phyloP scores from a whole-genome alignment of 2,113 vertebrate species.

The Catharus bicknelli region DNA sequence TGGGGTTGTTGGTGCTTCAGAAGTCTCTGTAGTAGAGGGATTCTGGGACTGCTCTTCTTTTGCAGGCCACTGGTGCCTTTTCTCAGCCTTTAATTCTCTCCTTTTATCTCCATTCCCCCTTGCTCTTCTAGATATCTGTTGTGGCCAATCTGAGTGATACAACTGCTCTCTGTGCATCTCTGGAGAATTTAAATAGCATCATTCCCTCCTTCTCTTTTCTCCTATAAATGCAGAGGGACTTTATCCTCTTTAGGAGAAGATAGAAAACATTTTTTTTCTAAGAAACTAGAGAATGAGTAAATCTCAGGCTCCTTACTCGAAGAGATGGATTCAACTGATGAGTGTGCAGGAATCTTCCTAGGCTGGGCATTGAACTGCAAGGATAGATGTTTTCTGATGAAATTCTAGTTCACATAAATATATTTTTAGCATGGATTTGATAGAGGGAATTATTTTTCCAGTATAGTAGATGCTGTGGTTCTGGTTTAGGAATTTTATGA shows the following conservation, averaged over 20 bases:
- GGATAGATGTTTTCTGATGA: background rate
- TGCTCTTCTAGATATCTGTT: background rate
- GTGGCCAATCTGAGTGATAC: background rate
- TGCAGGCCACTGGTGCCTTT: background rate
- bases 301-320: fast-evolving
- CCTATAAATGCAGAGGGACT: background rate
- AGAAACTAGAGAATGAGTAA: background rate
- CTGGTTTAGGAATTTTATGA: background rate
- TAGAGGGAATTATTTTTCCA: background rate
- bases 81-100: background rate
- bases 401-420: background rate
- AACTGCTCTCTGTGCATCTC: background rate
- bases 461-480: background rate
- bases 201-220: background rate
- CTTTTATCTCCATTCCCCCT: background rate
- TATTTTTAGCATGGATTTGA: background rate
- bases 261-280: background rate
- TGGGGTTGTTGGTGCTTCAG: background rate
- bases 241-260: background rate
- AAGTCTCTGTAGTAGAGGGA: background rate
- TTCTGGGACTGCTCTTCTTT: background rate
- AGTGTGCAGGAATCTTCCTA: background rate
- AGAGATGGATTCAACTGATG: background rate
- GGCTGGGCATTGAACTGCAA: background rate
- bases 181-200: constrained; percentile 10